Evolutionary conservation across 2,113 vertebrate genomes (phyloP), one percentile per base, ranked within the genome.

Genomic region (Heterochromis multidens): DNA sequence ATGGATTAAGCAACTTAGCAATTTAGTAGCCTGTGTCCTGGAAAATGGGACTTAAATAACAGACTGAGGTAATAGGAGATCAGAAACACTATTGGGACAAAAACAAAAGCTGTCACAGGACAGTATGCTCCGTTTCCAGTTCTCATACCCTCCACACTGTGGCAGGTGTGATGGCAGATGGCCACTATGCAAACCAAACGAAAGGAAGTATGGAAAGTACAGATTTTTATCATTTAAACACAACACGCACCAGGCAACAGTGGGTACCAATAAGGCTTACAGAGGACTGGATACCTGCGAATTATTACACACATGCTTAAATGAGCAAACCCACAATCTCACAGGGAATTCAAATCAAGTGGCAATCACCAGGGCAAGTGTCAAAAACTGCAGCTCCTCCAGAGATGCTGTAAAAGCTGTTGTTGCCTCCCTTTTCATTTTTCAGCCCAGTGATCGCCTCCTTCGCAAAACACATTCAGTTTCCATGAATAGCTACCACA

Each of bases 271-370:
- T 9, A 25, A 40, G 6, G 58, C 3, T 13, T n/a, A 23, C 52
- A 13, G 16, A 78, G 11, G 23, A 14, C 35, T 7, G 1, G 14
- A 46, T 40, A 46, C 57, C 40, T 29, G 25, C 4, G 6, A 27
- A 19, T 0, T 31, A 35, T 77, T n/a, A 77, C 21, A 46, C 8
- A 70, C 0, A 46, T 0, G 23, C 37, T 46, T 8, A 14, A 46
- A 25, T 40, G 14, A 46, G 14, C 0, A 70, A 27, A 70, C 40
- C 23, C 23, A 46, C 27, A 31, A 52, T 14, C 0, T 74, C 46
- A 31, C 46, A 54, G 46, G 21, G 10, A 31, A 31, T 74, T 29
- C 19, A 74, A 74, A 74, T 74, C 46, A 52, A 52, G 67, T 29
- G 25, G 49, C 43, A 74, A 52, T 21, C 3, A 10, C 4, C 23